Base-by-base conservation (phyloP, 2,113 vertebrate genomes). In the Helogale parvula region DNA sequence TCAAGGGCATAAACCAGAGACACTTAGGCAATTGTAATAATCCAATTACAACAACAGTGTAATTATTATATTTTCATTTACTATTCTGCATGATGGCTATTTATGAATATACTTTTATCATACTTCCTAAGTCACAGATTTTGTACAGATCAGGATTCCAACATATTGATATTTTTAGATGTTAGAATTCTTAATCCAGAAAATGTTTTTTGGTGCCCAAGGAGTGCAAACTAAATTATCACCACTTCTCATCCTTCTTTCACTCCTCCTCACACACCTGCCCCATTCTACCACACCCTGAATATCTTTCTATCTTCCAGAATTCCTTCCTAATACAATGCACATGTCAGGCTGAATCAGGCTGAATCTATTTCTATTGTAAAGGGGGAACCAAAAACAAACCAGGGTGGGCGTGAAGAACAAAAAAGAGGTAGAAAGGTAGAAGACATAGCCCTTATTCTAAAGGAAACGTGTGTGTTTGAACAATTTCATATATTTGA, bases 391-490 rank as follows among this genome's bases (percentile, higher is more conserved):
- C 35, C 35, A 21, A 25, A 19, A 31, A 13, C 3, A 15, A 74
- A 45, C 13, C 29, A 31, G 8, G 1, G 23, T 50, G 7, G 5
- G 21, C 35, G 2, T 41, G 1, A 16, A 93, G 27, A 69, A 31
- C 21, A 13, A 35, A 88, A 31, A 66, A 7, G 9, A 47, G 11
- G 2, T 11, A 47, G 3, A 35, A 5, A 90, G 47, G 2, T 33
- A 90, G 23, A 68, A 76, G 9, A 57, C 5, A 35, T 2, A 10
- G 14, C 21, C 6, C 19, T 52, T 66, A 60, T 60, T 57, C 54
- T 69, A 27, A 79, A 87, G 21, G 11, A 96, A 68, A 90, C 12
- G 8, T 90, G n/a, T 90, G n/a, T 79, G 5, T 85, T 47, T 84
- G 31, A 14, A 31, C 52, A 82, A 4, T 47, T 71, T 84, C 7